Base-by-base conservation (phyloP, 2,888 invertebrate species). In the Cheilosia vernalis region DNA sequence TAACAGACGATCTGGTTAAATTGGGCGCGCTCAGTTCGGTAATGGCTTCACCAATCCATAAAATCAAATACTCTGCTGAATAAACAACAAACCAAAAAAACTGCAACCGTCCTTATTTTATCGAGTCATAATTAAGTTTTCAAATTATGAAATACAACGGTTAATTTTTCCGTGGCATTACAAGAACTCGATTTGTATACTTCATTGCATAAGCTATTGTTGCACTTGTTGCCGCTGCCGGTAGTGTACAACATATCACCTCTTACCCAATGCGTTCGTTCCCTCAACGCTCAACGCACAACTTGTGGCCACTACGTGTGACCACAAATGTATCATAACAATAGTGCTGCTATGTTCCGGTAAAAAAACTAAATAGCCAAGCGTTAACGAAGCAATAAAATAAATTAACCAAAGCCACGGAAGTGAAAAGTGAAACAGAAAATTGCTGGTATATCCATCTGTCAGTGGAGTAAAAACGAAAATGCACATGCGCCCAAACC, bases 261-360 rank as follows among this genome's bases (percentile, higher is more conserved):
- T 64, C 64, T 74, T 74, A 51, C 66, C 17, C 64, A 76, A 58
- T 58, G 74, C 56, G 64, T 64, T 61, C 27, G 17, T 72, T 72
- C 60, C 30, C 40, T 40, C 37, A 64, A 64, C 56, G 74, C 40
- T 40, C 37, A 64, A 64, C 56, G 74, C 74, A 66, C 58, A 76
- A 66, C 49, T 66, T 64, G 66, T 76, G 74, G 58, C 40, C 58
- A 66, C 66, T 66, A 66, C 58, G 58, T 76, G 66, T 76, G 74
- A 66, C 74, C 74, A 49, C 51, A 49, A 27, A 27, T 58, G 13
- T 13, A 66, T 76, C 66, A 76, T 51, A 76, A 66, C 19, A 40
- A 17, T n/a, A 53, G 27, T 24, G 64, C 49, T 27, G 51, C 30
- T 49, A 49, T 66, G 49, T 76, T 76, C 58, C 66, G 58, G 66